Evolutionary conservation across 2,113 vertebrate genomes (phyloP).

Genomic region (Falcunculus frontatus): DNA sequence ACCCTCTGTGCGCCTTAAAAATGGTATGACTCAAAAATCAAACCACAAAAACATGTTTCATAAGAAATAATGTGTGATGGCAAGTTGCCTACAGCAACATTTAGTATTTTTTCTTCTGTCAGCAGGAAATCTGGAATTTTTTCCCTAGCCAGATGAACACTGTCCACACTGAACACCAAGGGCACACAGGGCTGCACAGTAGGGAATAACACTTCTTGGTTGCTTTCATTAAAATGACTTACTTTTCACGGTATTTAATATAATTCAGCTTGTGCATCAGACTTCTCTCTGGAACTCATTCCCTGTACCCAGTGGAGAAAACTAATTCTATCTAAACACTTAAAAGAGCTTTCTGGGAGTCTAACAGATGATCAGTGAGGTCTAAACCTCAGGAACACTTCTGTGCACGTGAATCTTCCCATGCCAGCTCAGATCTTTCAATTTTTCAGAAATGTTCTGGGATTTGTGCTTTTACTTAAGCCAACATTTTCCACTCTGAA

Average conservation of each 20-base stretch:
- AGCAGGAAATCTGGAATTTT: slow-evolving; percentile 39
- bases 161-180: neutral
- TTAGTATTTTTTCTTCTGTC: slow-evolving; percentile 39
- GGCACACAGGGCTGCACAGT: neutral
- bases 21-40: neutral
- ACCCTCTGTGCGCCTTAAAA: neutral
- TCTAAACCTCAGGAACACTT: slow-evolving; percentile 8
- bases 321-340: neutral
- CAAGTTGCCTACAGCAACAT: slow-evolving; percentile 33
- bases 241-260: neutral
- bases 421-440: neutral
- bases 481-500: neutral
- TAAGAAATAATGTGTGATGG: slow-evolving; percentile 35
- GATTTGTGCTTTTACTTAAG: neutral
- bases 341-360: neutral
- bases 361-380: neutral
- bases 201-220: neutral
- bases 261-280: neutral
- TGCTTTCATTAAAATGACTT: neutral
- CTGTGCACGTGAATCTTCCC: neutral
- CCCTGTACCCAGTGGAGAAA: neutral
- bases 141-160: neutral
- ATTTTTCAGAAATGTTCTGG: neutral
- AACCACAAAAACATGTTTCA: slow-evolving; percentile 46
- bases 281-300: neutral